Evolutionary conservation across 2,113 vertebrate genomes (phyloP).

Genomic region (Salvelinus alpinus): DNA sequence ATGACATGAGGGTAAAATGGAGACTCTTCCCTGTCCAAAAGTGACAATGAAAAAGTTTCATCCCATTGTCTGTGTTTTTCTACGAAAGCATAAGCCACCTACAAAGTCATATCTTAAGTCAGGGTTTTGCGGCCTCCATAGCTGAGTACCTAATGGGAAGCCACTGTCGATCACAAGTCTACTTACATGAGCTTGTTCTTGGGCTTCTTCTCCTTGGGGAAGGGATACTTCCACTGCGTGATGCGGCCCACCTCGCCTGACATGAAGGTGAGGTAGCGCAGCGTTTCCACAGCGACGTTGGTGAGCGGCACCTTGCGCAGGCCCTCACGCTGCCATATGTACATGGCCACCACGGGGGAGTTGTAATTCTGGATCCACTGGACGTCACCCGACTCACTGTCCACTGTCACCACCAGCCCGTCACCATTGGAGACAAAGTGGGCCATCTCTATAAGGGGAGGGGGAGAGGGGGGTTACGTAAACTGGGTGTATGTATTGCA

Average conservation of each 20-base stretch:
- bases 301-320: slow-evolving; percentile 90
- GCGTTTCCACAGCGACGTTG: slow-evolving; percentile 92
- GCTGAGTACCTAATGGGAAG: not conserved
- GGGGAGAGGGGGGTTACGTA: not conserved
- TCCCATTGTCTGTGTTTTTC: too few species aligned
- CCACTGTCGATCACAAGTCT: not conserved
- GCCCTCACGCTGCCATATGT: slow-evolving; percentile 94
- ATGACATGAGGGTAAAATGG: too few species aligned
- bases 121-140: not conserved
- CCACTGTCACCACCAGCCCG: slow-evolving; percentile 95
- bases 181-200: slow-evolving; percentile 94
- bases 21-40: too few species aligned
- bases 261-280: slow-evolving; percentile 97
- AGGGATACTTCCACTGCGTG: slow-evolving; percentile 97
- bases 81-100: too few species aligned
- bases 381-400: slow-evolving; percentile 91
- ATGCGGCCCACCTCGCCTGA: slow-evolving; percentile 95
- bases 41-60: too few species aligned
- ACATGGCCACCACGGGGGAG: slow-evolving; percentile 96
- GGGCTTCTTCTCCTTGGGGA: slow-evolving; percentile 90
- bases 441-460: slow-evolving; percentile 81
- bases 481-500: too few species aligned
- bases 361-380: slow-evolving; percentile 96
- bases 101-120: too few species aligned
- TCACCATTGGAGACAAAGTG: slow-evolving; percentile 98